phyloP scores from a whole-genome alignment of 2,888 invertebrate genomes.

The Archaeoteleia sp. region DNA sequence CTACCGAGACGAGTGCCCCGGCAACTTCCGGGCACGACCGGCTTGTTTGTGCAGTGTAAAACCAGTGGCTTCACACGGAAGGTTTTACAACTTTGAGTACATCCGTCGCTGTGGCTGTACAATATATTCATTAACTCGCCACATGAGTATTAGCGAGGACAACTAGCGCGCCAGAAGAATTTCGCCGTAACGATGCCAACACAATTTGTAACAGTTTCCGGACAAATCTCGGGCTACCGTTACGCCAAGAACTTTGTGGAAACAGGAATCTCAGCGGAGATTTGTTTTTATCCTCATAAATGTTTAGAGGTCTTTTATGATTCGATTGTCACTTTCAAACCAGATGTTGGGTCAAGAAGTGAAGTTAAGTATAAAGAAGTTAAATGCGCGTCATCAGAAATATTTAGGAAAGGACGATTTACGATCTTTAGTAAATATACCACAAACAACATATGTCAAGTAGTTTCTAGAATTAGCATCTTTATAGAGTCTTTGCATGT shows the following conservation, averaged over 20 bases:
- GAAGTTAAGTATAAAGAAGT: too few species aligned
- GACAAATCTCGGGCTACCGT: constrained; percentile 31
- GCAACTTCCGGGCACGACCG: constrained; percentile 26
- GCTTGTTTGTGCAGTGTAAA: constrained; percentile 38
- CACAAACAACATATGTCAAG: too few species aligned
- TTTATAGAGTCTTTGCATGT: too few species aligned
- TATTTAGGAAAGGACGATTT: too few species aligned
- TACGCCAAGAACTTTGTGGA: constrained; percentile 26
- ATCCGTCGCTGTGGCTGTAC: constrained; percentile 34
- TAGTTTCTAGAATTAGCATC: too few species aligned
- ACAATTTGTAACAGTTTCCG: constrained; percentile 45
- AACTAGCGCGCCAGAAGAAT: constrained; percentile 22
- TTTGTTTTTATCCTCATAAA: too few species aligned
- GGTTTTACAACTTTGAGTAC: constrained; percentile 44
- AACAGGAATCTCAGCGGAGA: constrained; percentile 32
- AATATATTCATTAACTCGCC: constrained; percentile 50
- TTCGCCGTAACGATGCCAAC: constrained; percentile 32
- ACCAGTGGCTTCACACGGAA: constrained; percentile 22
- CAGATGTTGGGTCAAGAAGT: too few species aligned
- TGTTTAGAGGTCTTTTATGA: too few species aligned
- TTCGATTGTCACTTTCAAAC: too few species aligned
- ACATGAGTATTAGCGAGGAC: constrained; percentile 37
- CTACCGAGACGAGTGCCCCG: too few species aligned
- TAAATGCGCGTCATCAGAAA: too few species aligned
- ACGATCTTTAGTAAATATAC: too few species aligned